phyloP scores from a whole-genome alignment of 2,113 vertebrate species.

The Arvicanthis niloticus region DNA sequence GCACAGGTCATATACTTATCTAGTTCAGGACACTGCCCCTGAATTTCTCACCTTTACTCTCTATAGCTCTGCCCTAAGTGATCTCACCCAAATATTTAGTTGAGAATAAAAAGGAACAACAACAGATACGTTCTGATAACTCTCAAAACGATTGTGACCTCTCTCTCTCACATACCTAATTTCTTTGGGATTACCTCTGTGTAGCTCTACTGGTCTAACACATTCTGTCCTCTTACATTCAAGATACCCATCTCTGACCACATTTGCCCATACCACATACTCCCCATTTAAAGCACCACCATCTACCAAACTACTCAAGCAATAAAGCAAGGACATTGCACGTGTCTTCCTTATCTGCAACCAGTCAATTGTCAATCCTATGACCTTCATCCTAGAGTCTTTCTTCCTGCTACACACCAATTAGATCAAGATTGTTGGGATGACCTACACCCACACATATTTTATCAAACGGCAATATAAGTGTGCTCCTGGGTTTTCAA shows the following conservation, averaged over 20 bases:
- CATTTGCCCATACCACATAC: background rate
- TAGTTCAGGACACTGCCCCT: background rate
- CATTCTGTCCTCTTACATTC: background rate
- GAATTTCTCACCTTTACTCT: background rate
- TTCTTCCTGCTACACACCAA: background rate
- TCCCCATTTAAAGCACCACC: background rate
- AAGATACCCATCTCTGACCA: background rate
- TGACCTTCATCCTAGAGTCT: background rate
- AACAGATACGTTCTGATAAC: background rate
- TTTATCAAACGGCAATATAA: too few species aligned
- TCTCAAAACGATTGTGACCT: background rate
- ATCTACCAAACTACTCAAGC: background rate
- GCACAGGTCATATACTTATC: background rate
- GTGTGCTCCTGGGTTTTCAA: too few species aligned
- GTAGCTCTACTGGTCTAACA: background rate
- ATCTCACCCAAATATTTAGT: background rate
- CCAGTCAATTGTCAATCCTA: background rate
- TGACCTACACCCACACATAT: too few species aligned
- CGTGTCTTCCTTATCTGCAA: background rate
- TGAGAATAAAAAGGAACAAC: background rate
- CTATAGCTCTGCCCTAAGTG: background rate
- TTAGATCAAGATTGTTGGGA: background rate
- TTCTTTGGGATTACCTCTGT: background rate
- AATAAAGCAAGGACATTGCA: background rate
- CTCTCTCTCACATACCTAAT: background rate